These are phyloP conservation scores for Myotis yumanensis DNA, from an alignment of 2,113 vertebrate species.

Conservation along the genomic window DNA sequence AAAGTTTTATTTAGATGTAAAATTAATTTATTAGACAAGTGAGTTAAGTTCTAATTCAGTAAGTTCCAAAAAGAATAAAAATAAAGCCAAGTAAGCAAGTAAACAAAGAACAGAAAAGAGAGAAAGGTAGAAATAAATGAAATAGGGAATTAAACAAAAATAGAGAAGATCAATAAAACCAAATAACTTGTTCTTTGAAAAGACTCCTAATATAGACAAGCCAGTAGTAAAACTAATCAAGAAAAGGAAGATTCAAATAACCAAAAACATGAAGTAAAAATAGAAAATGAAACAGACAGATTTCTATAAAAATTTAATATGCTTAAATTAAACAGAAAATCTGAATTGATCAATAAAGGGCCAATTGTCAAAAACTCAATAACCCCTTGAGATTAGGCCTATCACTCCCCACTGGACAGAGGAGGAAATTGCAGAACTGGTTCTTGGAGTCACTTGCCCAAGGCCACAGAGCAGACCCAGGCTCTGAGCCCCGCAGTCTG, in stretches of 20 bases:
- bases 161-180: not conserved
- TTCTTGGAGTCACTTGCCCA: not conserved
- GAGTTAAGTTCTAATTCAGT: not conserved
- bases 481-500: not conserved
- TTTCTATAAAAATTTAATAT: not conserved
- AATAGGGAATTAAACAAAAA: not conserved
- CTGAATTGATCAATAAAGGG: not conserved
- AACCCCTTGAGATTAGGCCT: not conserved
- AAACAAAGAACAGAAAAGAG: not conserved
- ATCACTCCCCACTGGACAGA: too few relatives aligned
- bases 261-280: not conserved
- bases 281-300: not conserved
- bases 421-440: not conserved
- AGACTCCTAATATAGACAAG: not conserved
- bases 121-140: not conserved
- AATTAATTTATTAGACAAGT: not conserved
- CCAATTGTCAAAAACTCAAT: not conserved
- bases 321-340: not conserved
- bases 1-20: not conserved
- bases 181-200: not conserved
- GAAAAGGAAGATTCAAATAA: not conserved
- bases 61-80: not conserved
- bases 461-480: not conserved
- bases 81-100: not conserved
- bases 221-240: not conserved